Evolutionary conservation across 2,888 invertebrate species (phyloP).

Genomic region (Diarsia rubi): DNA sequence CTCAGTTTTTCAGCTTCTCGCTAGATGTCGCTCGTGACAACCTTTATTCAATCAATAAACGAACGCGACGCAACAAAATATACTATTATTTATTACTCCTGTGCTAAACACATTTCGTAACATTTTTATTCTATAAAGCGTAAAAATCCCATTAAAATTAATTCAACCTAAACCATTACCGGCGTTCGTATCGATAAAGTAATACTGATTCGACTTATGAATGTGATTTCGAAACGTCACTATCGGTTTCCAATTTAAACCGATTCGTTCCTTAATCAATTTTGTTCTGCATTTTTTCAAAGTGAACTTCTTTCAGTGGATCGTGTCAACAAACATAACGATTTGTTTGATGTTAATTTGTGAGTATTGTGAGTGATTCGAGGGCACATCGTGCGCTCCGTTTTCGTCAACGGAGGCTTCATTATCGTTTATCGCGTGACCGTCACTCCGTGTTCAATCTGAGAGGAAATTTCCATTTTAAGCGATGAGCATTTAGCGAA

Average conservation of each 20-base stretch:
- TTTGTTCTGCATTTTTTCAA: constrained; percentile 88
- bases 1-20: constrained; percentile 73
- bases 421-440: constrained; percentile 80
- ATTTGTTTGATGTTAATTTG: constrained; percentile 83
- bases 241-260: constrained; percentile 91
- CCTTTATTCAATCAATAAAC: constrained; percentile 69
- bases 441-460: constrained; percentile 79
- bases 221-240: constrained; percentile 91
- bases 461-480: constrained; percentile 86
- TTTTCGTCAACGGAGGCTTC: constrained; percentile 73
- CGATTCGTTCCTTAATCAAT: constrained; percentile 91
- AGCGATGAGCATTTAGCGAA: constrained; percentile 89
- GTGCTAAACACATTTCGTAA: constrained; percentile 88
- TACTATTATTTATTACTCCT: constrained; percentile 85
- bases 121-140: constrained; percentile 89
- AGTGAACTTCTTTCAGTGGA: constrained; percentile 83
- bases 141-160: constrained; percentile 91
- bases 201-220: constrained; percentile 89
- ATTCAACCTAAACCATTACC: constrained; percentile 90
- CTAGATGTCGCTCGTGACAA: constrained; percentile 80
- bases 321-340: constrained; percentile 83
- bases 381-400: constrained; percentile 70
- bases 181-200: constrained; percentile 90
- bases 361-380: constrained; percentile 71
- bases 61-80: constrained; percentile 65